phyloP scores from a whole-genome alignment of 35 echinoderm and acorn worm genomes.

The Holothuria glaberrima region DNA sequence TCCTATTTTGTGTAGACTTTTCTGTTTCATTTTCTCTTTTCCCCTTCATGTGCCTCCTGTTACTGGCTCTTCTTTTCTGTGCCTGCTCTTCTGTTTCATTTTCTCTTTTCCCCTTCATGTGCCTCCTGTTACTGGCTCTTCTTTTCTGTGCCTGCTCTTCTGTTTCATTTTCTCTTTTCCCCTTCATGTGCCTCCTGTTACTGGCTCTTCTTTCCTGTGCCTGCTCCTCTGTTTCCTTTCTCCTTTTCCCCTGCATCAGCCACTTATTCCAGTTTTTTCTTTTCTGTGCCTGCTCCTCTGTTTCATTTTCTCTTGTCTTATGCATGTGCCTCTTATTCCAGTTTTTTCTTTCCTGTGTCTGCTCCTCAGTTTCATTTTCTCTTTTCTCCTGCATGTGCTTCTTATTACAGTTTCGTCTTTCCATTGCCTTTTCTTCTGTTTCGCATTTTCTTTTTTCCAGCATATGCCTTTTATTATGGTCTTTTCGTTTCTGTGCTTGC shows the following conservation, averaged over 20 bases:
- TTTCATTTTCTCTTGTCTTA: conserved; percentile 4
- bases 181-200: not conserved
- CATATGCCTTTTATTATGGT: not conserved
- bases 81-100: conserved; percentile 20
- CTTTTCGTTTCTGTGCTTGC: not conserved
- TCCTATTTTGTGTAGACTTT: not conserved
- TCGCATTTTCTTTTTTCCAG: not conserved
- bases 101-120: not conserved
- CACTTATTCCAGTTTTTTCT: not conserved
- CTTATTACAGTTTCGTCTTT: not conserved
- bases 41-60: not conserved
- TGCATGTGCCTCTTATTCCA: not conserved
- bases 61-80: not conserved
- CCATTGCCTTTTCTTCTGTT: not conserved
- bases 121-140: not conserved
- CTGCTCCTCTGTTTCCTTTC: not conserved
- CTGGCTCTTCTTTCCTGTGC: not conserved
- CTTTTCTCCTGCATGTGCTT: not conserved
- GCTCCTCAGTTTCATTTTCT: conserved; percentile 23
- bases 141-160: not conserved
- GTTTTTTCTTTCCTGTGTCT: not conserved
- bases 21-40: conserved; percentile 1
- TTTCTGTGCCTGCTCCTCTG: not conserved
- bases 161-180: conserved; percentile 1
- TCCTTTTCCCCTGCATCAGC: not conserved